These are phyloP conservation scores for Eilema griseolum DNA, from an alignment of 2,888 invertebrate species.

Conservation along the genomic window DNA sequence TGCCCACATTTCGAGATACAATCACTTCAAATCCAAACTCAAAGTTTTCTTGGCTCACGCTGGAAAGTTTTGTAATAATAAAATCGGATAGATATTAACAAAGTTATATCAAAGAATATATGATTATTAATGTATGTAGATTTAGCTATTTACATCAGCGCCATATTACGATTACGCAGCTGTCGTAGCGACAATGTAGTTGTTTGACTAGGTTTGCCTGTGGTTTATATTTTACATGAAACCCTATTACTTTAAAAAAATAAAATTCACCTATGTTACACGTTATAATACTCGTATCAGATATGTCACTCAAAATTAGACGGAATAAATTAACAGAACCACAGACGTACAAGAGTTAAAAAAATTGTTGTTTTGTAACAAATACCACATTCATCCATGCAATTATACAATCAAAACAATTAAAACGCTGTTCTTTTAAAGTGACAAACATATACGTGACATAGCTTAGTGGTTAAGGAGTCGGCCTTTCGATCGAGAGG, in stretches of 20 bases:
- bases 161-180: neutral
- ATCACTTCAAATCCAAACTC: conserved; percentile 6
- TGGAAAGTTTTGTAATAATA: conserved; percentile 33
- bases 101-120: conserved; percentile 21
- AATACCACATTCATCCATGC: too few species aligned
- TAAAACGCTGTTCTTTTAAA: neutral
- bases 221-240: too few species aligned
- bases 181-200: neutral
- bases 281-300: too few species aligned
- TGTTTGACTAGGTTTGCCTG: neutral
- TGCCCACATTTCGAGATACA: neutral
- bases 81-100: conserved; percentile 33
- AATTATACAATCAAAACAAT: too few species aligned
- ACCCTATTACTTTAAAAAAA: too few species aligned
- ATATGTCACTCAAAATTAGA: too few species aligned
- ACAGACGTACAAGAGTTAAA: neutral
- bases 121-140: neutral
- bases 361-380: neutral
- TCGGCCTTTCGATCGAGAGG: too few species aligned
- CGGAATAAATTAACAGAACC: neutral
- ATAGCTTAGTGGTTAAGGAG: too few species aligned
- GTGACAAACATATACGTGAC: too few species aligned
- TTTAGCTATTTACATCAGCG: too few species aligned
- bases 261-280: too few species aligned
- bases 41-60: conserved; percentile 27